These are phyloP conservation scores for Pristionchus mayeri DNA, from an alignment of 2,888 invertebrate genomes.

Conservation along the genomic window DNA sequence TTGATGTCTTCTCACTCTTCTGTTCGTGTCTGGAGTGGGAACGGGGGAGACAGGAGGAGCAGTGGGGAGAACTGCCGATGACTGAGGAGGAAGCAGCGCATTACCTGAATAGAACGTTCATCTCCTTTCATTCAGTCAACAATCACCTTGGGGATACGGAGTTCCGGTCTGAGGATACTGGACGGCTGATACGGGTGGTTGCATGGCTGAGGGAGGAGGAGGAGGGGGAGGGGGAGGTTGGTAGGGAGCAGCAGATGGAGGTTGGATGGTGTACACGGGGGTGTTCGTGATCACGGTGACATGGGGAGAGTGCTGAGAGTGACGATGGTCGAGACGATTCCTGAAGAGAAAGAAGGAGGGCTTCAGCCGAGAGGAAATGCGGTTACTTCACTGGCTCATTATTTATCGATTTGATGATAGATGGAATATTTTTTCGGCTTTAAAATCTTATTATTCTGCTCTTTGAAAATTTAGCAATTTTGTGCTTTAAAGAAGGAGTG, in stretches of 20 bases:
- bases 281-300: conserved; percentile 11
- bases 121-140: no score
- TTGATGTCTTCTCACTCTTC: neutral
- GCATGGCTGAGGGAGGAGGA: neutral
- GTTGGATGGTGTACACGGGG: conserved; percentile 30
- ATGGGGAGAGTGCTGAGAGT: neutral
- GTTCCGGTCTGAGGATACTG: no score
- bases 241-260: neutral
- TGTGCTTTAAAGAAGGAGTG: no score
- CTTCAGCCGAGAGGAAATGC: no score
- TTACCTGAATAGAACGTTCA: neutral
- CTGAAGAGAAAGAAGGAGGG: neutral
- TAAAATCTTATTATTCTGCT: no score
- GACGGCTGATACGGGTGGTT: neutral
- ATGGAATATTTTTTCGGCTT: no score
- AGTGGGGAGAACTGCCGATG: neutral
- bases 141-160: no score
- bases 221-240: conserved; percentile 8
- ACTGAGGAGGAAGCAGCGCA: neutral
- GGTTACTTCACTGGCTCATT: no score
- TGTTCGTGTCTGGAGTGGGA: neutral
- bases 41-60: conserved; percentile 21
- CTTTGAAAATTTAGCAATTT: no score
- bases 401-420: no score
- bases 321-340: neutral